Conservation (phyloP, 2,113 vertebrate genomes). For the Eubucco bourcierii region DNA sequence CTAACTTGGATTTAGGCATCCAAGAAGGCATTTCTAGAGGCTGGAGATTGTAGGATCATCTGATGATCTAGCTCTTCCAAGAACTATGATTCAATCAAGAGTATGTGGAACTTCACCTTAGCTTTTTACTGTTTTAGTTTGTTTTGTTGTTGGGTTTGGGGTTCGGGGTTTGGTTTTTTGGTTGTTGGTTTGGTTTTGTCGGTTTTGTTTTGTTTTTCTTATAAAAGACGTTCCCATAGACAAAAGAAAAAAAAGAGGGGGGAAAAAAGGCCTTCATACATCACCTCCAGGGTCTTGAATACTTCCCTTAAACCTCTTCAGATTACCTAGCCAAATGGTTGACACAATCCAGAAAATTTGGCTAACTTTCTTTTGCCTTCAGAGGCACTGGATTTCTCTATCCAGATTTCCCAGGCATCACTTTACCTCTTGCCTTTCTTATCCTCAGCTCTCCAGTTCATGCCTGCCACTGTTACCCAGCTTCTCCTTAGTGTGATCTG, state of each 20-base stretch:
- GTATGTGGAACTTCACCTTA: too few species aligned
- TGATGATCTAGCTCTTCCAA: too few species aligned
- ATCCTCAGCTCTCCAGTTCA: neutral
- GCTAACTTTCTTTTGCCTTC: neutral
- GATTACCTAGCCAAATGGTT: neutral
- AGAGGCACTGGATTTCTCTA: rapidly evolving
- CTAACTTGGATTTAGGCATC: neutral
- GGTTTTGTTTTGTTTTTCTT: neutral
- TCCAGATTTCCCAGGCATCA: neutral
- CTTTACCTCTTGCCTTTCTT: neutral
- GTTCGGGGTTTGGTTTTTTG: too few species aligned
- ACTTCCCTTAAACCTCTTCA: neutral
- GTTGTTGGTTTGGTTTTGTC: too few species aligned
- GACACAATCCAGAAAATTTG: neutral
- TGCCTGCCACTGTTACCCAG: too few species aligned
- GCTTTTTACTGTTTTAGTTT: too few species aligned
- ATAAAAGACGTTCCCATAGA: neutral
- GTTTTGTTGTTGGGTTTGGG: too few species aligned
- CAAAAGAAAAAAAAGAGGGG: neutral
- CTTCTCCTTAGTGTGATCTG: rapidly evolving
- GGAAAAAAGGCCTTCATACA: neutral
- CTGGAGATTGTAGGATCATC: too few species aligned
- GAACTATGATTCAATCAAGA: too few species aligned
- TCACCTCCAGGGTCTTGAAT: neutral
- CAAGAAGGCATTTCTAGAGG: too few species aligned